Evolutionary conservation across 2,113 vertebrate genomes (phyloP).

Genomic region (Campylomormyrus numenius): DNA sequence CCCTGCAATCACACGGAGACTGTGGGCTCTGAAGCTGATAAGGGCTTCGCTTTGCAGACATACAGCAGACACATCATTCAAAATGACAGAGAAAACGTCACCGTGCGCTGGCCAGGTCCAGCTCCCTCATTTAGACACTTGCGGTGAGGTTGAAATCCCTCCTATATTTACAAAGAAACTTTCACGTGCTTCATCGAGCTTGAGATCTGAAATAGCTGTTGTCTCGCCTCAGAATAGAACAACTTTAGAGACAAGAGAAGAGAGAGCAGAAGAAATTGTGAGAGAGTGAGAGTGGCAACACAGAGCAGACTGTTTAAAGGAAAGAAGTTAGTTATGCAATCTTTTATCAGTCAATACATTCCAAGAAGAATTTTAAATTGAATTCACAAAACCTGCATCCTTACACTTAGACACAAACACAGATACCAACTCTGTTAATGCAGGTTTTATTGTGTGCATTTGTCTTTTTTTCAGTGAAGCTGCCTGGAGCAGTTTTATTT

Average conservation of each 20-base stretch:
- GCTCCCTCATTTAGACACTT: background rate
- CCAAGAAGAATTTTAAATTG: background rate
- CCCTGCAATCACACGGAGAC: conserved; percentile 1
- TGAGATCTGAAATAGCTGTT: background rate
- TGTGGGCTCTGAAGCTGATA: background rate
- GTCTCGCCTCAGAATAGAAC: background rate
- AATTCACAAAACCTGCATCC: background rate
- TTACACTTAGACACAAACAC: background rate
- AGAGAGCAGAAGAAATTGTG: background rate
- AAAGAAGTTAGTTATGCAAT: background rate
- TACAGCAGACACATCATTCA: background rate
- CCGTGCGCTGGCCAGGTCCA: background rate
- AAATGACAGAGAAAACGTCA: background rate
- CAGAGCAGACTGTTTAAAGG: background rate
- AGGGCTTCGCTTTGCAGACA: background rate
- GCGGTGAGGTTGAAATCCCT: background rate
- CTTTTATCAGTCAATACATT: background rate
- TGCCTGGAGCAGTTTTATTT: background rate
- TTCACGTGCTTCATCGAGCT: background rate
- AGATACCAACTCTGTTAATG: background rate
- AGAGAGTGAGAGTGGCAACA: background rate
- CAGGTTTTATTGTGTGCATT: background rate
- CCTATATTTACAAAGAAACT: background rate
- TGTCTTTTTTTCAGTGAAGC: background rate
- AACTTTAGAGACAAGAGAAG: background rate